phyloP scores from a whole-genome alignment of 2,113 vertebrate genomes.

The Trachemys scripta region DNA sequence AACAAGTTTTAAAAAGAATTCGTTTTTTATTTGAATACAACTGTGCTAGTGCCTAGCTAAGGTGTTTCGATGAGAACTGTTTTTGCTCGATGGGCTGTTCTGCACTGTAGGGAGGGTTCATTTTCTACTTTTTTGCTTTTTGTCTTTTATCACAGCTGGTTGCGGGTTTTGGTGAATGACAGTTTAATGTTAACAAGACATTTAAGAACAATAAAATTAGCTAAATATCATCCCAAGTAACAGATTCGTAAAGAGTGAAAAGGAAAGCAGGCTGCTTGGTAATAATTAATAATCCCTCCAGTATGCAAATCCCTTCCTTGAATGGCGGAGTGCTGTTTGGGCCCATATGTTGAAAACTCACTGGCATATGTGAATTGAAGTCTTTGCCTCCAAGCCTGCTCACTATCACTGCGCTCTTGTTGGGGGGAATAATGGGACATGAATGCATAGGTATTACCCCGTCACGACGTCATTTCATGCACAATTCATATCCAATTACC shows the following conservation, averaged over 20 bases:
- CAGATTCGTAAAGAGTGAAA: constrained; percentile 22
- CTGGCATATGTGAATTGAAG: constrained; percentile 59
- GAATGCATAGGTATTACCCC: constrained; percentile 17
- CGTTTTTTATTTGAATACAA: background rate
- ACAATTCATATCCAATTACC: constrained; percentile 39
- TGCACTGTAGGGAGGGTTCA: background rate
- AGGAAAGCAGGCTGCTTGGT: background rate
- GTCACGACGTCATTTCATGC: constrained; percentile 45
- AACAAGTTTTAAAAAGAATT: background rate
- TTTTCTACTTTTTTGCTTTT: background rate
- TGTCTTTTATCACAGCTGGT: background rate
- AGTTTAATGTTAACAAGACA: background rate
- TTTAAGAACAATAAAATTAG: constrained; percentile 29
- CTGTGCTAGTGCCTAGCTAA: background rate
- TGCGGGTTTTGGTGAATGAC: background rate
- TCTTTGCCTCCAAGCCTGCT: constrained; percentile 34
- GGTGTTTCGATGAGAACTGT: background rate
- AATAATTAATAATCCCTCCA: background rate
- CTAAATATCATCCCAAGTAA: constrained; percentile 8
- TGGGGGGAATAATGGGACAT: constrained; percentile 31
- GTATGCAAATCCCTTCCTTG: background rate
- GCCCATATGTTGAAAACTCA: constrained; percentile 21
- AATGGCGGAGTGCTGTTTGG: constrained; percentile 40
- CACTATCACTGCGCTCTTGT: background rate
- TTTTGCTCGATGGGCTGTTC: fast-evolving